phyloP scores from a whole-genome alignment of 2,888 invertebrate genomes.

The Monopis laevigella region DNA sequence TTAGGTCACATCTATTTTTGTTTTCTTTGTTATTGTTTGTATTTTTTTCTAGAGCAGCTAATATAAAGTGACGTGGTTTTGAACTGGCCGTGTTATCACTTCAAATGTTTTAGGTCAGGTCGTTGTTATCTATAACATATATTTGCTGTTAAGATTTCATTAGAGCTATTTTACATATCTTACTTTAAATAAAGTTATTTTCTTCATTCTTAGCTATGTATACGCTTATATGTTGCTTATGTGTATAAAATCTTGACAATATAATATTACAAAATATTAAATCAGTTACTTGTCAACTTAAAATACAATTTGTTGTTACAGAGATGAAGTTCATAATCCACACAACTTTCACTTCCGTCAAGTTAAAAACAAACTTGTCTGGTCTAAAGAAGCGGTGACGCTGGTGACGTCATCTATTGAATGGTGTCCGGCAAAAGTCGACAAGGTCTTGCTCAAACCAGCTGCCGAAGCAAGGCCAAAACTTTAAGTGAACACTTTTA shows the following conservation, averaged over 20 bases:
- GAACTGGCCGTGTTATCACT: not conserved
- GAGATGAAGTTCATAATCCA: conserved; percentile 1
- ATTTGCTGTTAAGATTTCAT: not conserved
- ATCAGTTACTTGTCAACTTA: conserved; percentile 5
- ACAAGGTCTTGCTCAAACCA: conserved; percentile 38
- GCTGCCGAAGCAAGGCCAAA: conserved; percentile 31
- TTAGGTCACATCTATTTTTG: not conserved
- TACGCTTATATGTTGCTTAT: too few relatives aligned
- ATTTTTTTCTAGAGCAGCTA: not conserved
- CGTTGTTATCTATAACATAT: not conserved
- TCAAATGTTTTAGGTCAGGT: conserved; percentile 8
- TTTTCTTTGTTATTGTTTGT: not conserved
- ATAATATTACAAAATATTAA: too few relatives aligned
- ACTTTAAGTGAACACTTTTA: too few relatives aligned
- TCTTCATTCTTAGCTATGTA: not conserved
- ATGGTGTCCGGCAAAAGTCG: conserved; percentile 27
- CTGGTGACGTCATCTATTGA: conserved; percentile 23
- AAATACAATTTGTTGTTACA: not conserved
- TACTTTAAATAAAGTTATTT: not conserved
- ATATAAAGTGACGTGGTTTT: not conserved
- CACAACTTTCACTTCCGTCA: conserved; percentile 22
- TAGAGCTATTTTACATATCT: not conserved
- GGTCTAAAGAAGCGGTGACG: conserved; percentile 11
- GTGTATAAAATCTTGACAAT: too few relatives aligned
- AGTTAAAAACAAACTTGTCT: conserved; percentile 8